Evolutionary conservation across 2,888 invertebrate species (phyloP).

Genomic region (Cantharis lateralis): DNA sequence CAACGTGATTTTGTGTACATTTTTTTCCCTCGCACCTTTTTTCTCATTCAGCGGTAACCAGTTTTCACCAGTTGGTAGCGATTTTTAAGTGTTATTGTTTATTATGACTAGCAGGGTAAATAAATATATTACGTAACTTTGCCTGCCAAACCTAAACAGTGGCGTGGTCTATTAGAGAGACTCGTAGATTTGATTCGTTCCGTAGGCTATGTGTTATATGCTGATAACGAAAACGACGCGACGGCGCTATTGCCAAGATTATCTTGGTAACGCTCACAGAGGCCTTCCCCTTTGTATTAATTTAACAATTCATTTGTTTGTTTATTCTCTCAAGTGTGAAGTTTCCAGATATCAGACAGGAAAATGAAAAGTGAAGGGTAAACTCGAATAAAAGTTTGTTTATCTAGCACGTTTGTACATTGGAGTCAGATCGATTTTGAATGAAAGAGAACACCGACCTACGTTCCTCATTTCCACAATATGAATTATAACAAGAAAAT

Average conservation of each 20-base stretch:
- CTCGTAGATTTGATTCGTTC: neutral
- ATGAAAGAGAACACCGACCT: neutral
- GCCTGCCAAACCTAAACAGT: neutral
- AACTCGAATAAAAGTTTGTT: neutral
- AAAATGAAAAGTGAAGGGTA: neutral
- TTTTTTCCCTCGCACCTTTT: neutral
- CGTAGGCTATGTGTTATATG: neutral
- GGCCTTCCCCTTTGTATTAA: neutral
- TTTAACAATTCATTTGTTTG: neutral
- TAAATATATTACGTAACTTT: neutral
- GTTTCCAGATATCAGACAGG: neutral
- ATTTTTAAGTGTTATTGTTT: neutral
- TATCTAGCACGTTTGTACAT: neutral
- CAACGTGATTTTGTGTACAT: neutral
- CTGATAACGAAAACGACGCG: neutral
- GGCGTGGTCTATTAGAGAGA: neutral
- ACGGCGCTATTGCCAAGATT: neutral
- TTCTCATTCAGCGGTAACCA: neutral
- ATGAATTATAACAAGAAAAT: too few relatives aligned
- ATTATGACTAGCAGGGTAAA: neutral
- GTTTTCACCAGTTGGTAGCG: neutral
- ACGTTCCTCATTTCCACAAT: neutral
- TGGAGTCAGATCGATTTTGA: neutral
- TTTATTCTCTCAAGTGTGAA: neutral
- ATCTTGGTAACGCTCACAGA: neutral